Conservation (phyloP, 2,888 invertebrate genomes). For the Drosophila anceps region DNA sequence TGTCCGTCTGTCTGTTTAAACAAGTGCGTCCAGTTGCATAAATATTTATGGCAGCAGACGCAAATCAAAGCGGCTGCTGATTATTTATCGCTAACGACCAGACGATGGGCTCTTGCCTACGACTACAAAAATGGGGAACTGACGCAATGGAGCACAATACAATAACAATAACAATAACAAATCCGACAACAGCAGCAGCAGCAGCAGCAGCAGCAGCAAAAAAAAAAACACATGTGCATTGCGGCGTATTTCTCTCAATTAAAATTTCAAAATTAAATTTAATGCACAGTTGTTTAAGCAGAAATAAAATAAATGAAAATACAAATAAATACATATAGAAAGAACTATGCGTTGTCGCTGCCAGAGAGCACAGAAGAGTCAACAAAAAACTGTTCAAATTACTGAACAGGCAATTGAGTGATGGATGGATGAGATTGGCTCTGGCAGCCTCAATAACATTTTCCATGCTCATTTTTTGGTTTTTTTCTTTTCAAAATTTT, state of each 20-base stretch:
- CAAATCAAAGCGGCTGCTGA: constrained; percentile 63
- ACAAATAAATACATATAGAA: constrained; percentile 23
- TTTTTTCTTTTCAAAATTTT: constrained; percentile 12
- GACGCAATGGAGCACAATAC: constrained; percentile 35
- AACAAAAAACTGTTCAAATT: constrained; percentile 40
- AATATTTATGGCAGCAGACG: constrained; percentile 65
- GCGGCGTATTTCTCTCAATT: constrained; percentile 44
- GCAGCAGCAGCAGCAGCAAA: background rate
- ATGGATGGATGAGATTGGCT: constrained; percentile 70
- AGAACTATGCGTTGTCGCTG: constrained; percentile 49
- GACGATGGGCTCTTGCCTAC: constrained; percentile 38
- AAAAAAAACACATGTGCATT: constrained; percentile 65
- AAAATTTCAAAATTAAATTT: constrained; percentile 60
- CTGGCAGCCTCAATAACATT: constrained; percentile 40
- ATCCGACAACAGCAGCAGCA: constrained; percentile 3
- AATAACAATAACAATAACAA: constrained; percentile 26
- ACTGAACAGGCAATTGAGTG: constrained; percentile 69
- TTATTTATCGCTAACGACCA: constrained; percentile 67
- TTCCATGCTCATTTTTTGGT: constrained; percentile 4
- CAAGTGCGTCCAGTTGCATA: constrained; percentile 69
- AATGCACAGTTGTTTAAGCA: constrained; percentile 69
- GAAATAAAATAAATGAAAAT: constrained; percentile 31
- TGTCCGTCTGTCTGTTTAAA: constrained; percentile 46
- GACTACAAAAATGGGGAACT: constrained; percentile 20
- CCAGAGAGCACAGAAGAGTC: background rate